Evolutionary conservation across 2,888 invertebrate species (phyloP).

Genomic region (Caenorhabditis sp.): DNA sequence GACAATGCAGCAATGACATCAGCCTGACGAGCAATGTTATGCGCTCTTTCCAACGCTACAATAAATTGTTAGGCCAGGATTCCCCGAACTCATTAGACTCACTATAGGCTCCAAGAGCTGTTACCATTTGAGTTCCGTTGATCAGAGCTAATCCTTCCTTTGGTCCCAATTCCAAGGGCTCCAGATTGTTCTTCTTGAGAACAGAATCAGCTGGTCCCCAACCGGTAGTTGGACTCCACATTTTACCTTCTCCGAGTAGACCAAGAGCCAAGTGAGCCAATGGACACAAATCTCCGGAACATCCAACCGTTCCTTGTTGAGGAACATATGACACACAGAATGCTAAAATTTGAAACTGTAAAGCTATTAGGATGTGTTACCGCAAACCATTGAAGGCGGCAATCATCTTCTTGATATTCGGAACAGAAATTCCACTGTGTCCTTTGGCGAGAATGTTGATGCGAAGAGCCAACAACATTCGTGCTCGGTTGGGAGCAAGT

Average conservation of each 20-base stretch:
- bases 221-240: constrained; percentile 77
- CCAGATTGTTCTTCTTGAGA: constrained; percentile 86
- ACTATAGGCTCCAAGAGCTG: constrained; percentile 87
- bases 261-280: constrained; percentile 87
- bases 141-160: constrained; percentile 88
- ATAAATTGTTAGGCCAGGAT: too few relatives aligned
- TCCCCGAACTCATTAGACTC: constrained; percentile 38
- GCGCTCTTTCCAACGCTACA: constrained; percentile 87
- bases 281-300: constrained; percentile 88
- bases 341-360: constrained; percentile 84
- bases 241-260: constrained; percentile 87
- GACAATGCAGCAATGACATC: constrained; percentile 87
- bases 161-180: constrained; percentile 86
- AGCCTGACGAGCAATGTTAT: constrained; percentile 86
- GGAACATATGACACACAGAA: constrained; percentile 88
- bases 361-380: too few relatives aligned
- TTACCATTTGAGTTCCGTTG: constrained; percentile 88
- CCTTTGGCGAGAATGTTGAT: constrained; percentile 88
- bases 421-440: constrained; percentile 87
- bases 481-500: constrained; percentile 86
- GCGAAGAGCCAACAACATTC: constrained; percentile 87
- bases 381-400: constrained; percentile 87
- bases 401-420: constrained; percentile 86
- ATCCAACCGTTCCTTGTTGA: constrained; percentile 88
- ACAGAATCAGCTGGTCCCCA: constrained; percentile 81